A percentile compares a stretch with the other conserved stretches of the same genome.
phyloP scores from a whole-genome alignment of 2,113 vertebrate genomes.

The Platysteira castanea region DNA sequence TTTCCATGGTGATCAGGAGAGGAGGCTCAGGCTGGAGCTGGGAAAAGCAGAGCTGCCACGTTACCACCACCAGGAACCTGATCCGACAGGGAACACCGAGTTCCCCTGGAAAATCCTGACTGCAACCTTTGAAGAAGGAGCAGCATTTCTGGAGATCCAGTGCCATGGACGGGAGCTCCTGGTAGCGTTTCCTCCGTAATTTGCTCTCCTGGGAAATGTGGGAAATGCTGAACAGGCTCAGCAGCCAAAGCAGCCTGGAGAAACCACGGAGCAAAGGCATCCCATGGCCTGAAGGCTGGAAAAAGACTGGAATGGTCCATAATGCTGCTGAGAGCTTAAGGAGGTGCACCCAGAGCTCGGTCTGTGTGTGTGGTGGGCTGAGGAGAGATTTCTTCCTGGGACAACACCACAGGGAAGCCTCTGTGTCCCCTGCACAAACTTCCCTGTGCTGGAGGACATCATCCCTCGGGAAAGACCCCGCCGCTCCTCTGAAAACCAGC shows the following conservation, averaged over 20 bases:
- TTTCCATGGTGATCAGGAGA: background rate
- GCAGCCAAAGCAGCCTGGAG: background rate
- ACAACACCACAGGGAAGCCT: background rate
- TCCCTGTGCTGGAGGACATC: rapidly evolving
- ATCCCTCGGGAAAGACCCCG: background rate
- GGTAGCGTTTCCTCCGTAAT: rapidly evolving
- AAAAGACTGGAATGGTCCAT: background rate
- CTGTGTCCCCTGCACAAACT: background rate
- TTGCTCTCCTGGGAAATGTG: background rate
- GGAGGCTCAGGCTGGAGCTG: background rate
- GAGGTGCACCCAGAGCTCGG: background rate
- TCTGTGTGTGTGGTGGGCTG: background rate
- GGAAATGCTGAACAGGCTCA: background rate
- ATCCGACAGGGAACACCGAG: rapidly evolving
- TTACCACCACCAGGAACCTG: background rate
- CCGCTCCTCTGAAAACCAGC: background rate
- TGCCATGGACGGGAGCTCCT: rapidly evolving
- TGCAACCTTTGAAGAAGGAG: background rate
- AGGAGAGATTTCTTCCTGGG: background rate
- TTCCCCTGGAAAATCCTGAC: background rate
- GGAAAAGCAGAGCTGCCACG: background rate
- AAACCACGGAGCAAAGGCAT: background rate
- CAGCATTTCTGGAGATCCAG: background rate
- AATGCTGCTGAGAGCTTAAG: background rate
- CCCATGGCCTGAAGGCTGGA: background rate